Conservation (phyloP, 2,797 vertebrate genomes). For the Urosaurus nigricauda region DNA sequence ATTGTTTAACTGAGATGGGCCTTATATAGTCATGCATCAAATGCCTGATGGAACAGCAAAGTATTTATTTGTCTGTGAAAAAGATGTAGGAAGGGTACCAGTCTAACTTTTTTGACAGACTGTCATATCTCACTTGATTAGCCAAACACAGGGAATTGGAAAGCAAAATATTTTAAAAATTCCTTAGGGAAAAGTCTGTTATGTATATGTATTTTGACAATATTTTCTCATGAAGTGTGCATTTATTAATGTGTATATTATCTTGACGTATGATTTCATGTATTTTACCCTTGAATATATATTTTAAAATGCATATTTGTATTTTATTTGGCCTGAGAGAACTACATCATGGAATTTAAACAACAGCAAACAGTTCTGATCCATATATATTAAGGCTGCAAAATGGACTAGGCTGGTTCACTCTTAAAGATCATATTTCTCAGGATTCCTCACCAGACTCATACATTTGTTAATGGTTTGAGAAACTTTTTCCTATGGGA, state of each 20-base stretch:
- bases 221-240: not conserved
- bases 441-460: not conserved
- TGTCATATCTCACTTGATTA: not conserved
- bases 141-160: not conserved
- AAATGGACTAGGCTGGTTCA: not conserved
- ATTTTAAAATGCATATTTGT: not conserved
- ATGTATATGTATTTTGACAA: not conserved
- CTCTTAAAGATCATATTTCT: not conserved
- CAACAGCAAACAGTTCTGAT: not conserved
- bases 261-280: no score
- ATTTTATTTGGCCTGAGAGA: not conserved
- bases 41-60: no score
- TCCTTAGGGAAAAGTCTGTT: not conserved
- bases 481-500: conserved; percentile 20
- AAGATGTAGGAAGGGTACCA: no score
- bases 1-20: no score
- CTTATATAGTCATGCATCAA: no score
- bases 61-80: no score
- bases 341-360: not conserved
- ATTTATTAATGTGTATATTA: no score
- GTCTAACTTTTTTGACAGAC: no score
- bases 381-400: not conserved
- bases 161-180: not conserved
- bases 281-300: not conserved
- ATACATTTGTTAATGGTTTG: conserved; percentile 17